Base-by-base conservation (phyloP, 1,140 invertebrate genomes). In the Potamilus streckersoni region DNA sequence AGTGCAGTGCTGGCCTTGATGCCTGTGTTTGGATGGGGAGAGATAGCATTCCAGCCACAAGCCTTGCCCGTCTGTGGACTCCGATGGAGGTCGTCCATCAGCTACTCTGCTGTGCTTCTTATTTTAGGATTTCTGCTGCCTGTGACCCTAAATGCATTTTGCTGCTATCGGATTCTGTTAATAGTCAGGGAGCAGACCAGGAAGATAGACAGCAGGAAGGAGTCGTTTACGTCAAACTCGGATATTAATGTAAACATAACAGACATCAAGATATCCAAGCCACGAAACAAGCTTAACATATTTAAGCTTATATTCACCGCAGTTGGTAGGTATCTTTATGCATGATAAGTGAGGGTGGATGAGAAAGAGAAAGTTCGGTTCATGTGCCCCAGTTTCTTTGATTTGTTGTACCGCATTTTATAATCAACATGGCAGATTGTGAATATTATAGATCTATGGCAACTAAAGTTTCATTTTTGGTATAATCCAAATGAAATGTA, bases 21-120 rank as follows among this genome's bases (percentile, higher is more conserved):
- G 27, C 75, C 75, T 27, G 27, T 77, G 2, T 15, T 73, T 19
- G 75, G 75, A n/a, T 77, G 75, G 75, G 75, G 75, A 1, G 75
- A 77, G 31, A 72, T 72, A 60, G 69, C 12, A 12, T 77, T 72
- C 23, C 62, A 71, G 69, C 55, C 75, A 11, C 70, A 77, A 20
- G 75, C 75, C 4, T 61, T 77, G 68, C 75, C 75, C n/a, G 68
- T 72, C 15, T 77, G 75, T 19, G 75, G 75, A 67, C 70, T 77
- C 23, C 57, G 73, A 61, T 72, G 72, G 75, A 77, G 73, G 61
- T 63, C 55, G 38, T 77, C 75, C 17, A 38, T 68, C 13, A 69
- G 70, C 19, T 77, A 61, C 31, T 72, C 75, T 15, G 61, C 73
- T 14, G 49, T 71, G 23, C 66, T 77, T 12, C 72, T 77, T 17